Percentiles rank a stretch among this genome's conserved stretches.
Evolutionary conservation across 2,888 invertebrate genomes (phyloP).

Genomic region (Callyntrura guangdongensis): DNA sequence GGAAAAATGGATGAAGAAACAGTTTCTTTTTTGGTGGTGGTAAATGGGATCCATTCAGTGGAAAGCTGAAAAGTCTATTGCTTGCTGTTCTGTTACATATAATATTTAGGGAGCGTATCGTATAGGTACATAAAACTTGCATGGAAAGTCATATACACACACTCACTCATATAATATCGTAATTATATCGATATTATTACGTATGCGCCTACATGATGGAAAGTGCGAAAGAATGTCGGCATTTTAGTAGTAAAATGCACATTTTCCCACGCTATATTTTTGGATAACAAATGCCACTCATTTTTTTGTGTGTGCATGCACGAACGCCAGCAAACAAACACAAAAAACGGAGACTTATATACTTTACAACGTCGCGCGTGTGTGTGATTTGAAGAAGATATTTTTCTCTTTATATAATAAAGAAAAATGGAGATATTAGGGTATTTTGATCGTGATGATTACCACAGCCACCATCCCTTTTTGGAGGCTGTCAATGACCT

Average conservation of each 20-base stretch:
- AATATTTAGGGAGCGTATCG: not conserved
- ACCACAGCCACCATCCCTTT: not conserved
- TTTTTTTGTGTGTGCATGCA: not conserved
- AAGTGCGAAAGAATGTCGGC: slow-evolving; percentile 58
- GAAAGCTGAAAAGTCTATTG: slow-evolving; percentile 42
- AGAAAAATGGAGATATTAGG: slow-evolving; percentile 62
- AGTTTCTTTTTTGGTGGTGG: slow-evolving; percentile 7
- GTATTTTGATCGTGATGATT: slow-evolving; percentile 48
- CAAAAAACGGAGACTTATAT: not conserved
- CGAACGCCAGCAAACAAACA: not conserved
- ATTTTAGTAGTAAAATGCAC: slow-evolving; percentile 49
- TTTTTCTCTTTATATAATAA: not conserved
- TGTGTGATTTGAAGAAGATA: not conserved
- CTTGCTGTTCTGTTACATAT: slow-evolving; percentile 10
- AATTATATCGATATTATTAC: slow-evolving; percentile 51
- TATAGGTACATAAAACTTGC: not conserved
- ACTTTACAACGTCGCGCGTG: too few species aligned
- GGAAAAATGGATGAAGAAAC: slow-evolving; percentile 1
- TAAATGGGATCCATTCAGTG: slow-evolving; percentile 31
- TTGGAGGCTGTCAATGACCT: slow-evolving; percentile 67
- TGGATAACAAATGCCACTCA: slow-evolving; percentile 41
- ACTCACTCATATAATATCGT: not conserved
- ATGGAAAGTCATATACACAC: too few species aligned
- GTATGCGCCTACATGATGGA: slow-evolving; percentile 47
- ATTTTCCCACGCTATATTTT: slow-evolving; percentile 52